Base-by-base conservation (phyloP, 1,140 invertebrate genomes). In the Drosophila sproati region DNA sequence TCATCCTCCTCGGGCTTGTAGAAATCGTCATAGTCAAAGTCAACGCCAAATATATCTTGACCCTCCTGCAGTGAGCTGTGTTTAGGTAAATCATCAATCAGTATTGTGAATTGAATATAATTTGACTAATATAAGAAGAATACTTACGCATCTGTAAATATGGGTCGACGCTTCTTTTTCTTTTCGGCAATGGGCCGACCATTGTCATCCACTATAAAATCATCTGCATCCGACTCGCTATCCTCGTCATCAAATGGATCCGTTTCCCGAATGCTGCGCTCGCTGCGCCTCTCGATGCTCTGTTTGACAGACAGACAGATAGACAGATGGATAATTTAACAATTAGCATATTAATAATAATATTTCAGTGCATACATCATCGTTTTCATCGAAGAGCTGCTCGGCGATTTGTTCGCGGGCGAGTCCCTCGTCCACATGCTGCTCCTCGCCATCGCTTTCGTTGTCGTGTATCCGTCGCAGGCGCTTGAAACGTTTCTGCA, bases 41-140 rank as follows among this genome's bases (percentile, higher is more conserved):
- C 98, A 28, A 99, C 98, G 63, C 99, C 99, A 93, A 99, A 99
- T 78, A 99, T 99, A 91, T 99, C 99, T 93, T 99, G 98, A 59
- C 99, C 99, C 93, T 99, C 98, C 95, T 99, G 98, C 32, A 99
- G 93, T 1, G 97, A 97, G 4, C 97, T 97, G 28, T 48, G 7
- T n/a, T 5, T 29, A n/a, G 12, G 5, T 4, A 28, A 45, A 10
- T 45, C n/a, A 41, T 54, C 32, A 55, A 6, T 59, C 28, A 43
- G 3, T 43, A 4, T 43, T n/a, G 20, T 20, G 20, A n/a, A 43
- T 2, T 43, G n/a, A 3, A n/a, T 6, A 43, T 43, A 20, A 20
- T 20, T 20, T 20, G 20, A 20, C 20, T 20, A 20, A 20, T 20
- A 20, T 20, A 20, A 20, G 20, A 34, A n/a, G 39, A 2, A 43